Evolutionary conservation across 2,113 vertebrate species (phyloP), one percentile per base, ranked within the genome.

Genomic region (Mormyrus lacerda): DNA sequence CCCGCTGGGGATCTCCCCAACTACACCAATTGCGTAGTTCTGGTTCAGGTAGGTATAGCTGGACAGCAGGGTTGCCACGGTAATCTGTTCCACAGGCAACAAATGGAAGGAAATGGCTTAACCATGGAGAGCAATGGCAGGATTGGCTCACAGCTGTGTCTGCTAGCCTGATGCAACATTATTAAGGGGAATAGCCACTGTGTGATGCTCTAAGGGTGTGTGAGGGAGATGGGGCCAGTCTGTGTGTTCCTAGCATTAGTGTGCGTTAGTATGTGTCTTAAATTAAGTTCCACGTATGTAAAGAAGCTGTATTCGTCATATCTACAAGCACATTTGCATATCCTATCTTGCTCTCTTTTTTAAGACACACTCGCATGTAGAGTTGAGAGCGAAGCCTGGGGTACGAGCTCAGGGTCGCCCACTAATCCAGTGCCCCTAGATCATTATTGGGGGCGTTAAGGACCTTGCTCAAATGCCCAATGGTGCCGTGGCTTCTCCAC

Each of bases 41-140:
- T 42, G 73, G 0, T 91, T 69, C 51, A 99, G 95, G 39, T 91
- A 87, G 4, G 92, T 92, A 0, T 95, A 96, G 0, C 97, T 96
- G 42, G 95, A 97, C 90, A 98, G 96, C 89, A 95, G 93, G 0
- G 98, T 98, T 89, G 97, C 98, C 69, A 92, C 89, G 0, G 98
- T 95, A 88, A 99, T 96, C 98, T 99, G 91, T 45, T 65, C 35
- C 61, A 48, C 61, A 21, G 69, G 45, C 2, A 69, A 35, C 10
- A 87, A 47, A 45, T 4, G 90, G 8, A 90, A 53, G 19, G 1
- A 86, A 51, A 48, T 15, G 35, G 35, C 13, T 89, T n/a, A 53
- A 61, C 69, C 48, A 15, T 39, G 4, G 8, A 17, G 19, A 65
- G 3, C 47, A 15, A 31, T 17, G 7, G 21, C 8, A 88, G 13